Conservation (phyloP, 2,797 vertebrate genomes). For the Sitta carolinensis region DNA sequence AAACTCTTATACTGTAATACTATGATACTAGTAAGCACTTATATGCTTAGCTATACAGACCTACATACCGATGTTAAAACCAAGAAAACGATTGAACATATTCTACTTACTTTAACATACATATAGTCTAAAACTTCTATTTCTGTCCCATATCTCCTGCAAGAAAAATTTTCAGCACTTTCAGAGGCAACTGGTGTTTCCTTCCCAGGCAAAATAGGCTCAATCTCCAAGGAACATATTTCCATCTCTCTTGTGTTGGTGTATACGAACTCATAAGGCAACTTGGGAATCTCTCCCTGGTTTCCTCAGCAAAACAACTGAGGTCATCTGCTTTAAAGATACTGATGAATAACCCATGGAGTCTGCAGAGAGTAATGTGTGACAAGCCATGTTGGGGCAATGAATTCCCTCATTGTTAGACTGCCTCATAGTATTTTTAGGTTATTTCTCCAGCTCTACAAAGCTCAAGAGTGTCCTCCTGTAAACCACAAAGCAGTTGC, state of each 20-base stretch:
- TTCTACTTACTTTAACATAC: constrained; percentile 85
- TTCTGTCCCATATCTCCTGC: constrained; percentile 63
- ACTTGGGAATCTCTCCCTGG: background rate
- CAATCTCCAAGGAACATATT: background rate
- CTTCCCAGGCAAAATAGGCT: background rate
- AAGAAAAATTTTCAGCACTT: background rate
- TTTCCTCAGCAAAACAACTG: constrained; percentile 50
- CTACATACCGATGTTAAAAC: background rate
- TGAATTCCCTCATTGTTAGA: constrained; percentile 68
- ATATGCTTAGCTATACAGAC: background rate
- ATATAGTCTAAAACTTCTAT: constrained; percentile 82
- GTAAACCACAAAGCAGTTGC: background rate
- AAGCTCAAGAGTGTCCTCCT: constrained; percentile 43
- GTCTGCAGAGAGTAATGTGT: constrained; percentile 46
- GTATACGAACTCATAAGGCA: background rate
- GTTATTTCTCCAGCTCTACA: constrained; percentile 45
- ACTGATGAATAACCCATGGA: constrained; percentile 52
- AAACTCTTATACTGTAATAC: background rate
- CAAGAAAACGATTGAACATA: background rate
- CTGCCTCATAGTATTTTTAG: constrained; percentile 31
- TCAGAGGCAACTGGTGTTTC: background rate
- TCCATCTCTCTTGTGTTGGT: background rate
- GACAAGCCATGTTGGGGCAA: constrained; percentile 49
- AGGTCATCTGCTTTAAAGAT: constrained; percentile 60
- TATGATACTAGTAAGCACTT: background rate